These are phyloP conservation scores for Nannoperca australis DNA, from an alignment of 2,797 vertebrate genomes.

Conservation along the genomic window DNA sequence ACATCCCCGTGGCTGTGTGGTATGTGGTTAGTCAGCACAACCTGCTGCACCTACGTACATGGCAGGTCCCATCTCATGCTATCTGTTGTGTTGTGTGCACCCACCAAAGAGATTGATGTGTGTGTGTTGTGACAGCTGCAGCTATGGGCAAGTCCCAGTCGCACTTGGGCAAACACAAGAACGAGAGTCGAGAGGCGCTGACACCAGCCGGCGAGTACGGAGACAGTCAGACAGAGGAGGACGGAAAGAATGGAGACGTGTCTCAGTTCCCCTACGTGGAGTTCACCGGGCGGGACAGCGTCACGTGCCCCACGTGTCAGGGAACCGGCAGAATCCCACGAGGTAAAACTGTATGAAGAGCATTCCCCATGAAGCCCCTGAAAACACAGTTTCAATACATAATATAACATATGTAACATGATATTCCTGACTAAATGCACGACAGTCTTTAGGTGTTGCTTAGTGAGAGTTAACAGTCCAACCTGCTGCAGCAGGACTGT, in stretches of 20 bases:
- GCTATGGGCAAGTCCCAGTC: conserved; percentile 95
- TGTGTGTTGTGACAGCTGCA: conserved; percentile 51
- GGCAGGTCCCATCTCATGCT: conserved; percentile 10
- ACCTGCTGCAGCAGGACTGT: background rate
- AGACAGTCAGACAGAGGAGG: conserved; percentile 82
- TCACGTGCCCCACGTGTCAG: conserved; percentile 97
- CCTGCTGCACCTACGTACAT: conserved; percentile 5
- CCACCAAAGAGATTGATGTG: too few relatives aligned
- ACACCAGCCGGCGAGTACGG: conserved; percentile 80
- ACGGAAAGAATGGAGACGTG: conserved; percentile 88
- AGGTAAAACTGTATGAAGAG: conserved; percentile 79
- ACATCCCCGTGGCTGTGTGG: conserved; percentile 32
- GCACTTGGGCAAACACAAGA: conserved; percentile 88
- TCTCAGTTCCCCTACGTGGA: conserved; percentile 92
- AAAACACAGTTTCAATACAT: background rate
- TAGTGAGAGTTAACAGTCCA: too few relatives aligned
- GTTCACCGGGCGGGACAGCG: conserved; percentile 93
- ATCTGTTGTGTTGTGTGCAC: conserved; percentile 38
- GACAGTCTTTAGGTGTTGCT: background rate
- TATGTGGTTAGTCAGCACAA: conserved; percentile 41
- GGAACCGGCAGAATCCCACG: conserved; percentile 96
- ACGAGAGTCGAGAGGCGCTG: conserved; percentile 84
- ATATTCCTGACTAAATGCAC: background rate
- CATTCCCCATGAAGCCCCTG: background rate
- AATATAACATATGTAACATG: too few relatives aligned